Percentiles rank a stretch among this genome's conserved stretches.
Evolutionary conservation across 2,888 invertebrate genomes (phyloP).

Genomic region (Syrista parreyssii): DNA sequence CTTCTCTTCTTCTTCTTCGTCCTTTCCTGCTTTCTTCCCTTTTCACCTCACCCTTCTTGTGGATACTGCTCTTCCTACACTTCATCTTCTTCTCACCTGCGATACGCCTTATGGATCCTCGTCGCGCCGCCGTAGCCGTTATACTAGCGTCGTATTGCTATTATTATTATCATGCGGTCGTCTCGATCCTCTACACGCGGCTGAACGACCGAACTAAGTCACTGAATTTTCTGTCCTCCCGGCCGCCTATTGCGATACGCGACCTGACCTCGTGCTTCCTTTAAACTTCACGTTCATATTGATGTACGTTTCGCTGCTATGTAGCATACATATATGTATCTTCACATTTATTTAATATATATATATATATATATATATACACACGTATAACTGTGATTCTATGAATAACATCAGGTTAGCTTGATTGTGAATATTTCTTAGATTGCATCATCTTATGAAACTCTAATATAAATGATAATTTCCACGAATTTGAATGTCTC

Average conservation of each 20-base stretch:
- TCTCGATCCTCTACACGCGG: background rate
- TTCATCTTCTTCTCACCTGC: background rate
- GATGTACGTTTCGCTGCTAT: background rate
- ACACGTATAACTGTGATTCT: background rate
- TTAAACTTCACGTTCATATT: background rate
- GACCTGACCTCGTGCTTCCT: background rate
- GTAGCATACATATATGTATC: background rate
- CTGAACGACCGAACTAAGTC: background rate
- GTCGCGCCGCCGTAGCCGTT: background rate
- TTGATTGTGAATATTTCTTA: background rate
- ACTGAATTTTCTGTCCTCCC: background rate
- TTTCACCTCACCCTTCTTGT: background rate
- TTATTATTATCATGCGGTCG: background rate
- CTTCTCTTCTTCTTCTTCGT: background rate
- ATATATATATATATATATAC: too few species aligned
- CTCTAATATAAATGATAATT: background rate
- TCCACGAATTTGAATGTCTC: background rate
- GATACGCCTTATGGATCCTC: background rate
- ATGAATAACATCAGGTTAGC: background rate
- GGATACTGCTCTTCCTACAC: background rate
- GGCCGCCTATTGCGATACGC: background rate
- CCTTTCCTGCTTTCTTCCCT: background rate
- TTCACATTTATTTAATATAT: too few species aligned
- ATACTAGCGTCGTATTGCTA: background rate
- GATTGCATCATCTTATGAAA: background rate